phyloP scores from a whole-genome alignment of 2,113 vertebrate genomes.

The Pan paniscus region DNA sequence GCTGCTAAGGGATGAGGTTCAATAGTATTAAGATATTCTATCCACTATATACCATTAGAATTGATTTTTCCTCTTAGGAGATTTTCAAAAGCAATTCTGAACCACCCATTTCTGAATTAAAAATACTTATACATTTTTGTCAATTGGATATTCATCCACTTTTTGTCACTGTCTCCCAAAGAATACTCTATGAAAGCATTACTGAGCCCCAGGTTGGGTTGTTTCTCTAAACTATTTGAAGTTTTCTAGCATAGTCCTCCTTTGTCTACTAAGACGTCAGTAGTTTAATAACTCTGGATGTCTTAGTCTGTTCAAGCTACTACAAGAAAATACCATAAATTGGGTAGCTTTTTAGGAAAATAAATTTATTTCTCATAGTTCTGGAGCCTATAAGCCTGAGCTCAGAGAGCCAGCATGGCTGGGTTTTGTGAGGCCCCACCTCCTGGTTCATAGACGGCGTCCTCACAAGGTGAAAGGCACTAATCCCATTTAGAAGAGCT shows the following conservation, averaged over 20 bases:
- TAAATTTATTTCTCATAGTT: not conserved
- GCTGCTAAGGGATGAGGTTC: not conserved
- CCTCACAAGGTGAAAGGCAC: not conserved
- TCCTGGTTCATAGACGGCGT: not conserved
- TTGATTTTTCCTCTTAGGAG: not conserved
- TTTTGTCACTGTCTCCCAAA: not conserved
- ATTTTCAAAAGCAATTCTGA: not conserved
- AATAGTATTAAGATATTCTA: not conserved
- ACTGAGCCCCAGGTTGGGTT: not conserved
- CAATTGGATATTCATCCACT: not conserved
- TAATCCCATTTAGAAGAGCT: too few species aligned
- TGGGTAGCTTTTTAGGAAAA: not conserved
- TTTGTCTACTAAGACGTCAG: not conserved
- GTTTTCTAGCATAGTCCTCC: not conserved
- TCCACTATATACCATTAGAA: not conserved
- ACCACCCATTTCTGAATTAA: not conserved
- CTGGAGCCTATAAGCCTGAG: not conserved
- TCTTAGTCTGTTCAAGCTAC: not conserved
- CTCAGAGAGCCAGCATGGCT: not conserved
- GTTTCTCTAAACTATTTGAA: not conserved
- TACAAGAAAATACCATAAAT: not conserved
- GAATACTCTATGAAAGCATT: not conserved
- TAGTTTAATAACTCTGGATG: not conserved
- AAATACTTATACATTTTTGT: not conserved
- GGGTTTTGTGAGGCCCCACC: not conserved